Percentiles rank a stretch among this genome's conserved stretches.
Evolutionary conservation across 2,113 vertebrate genomes (phyloP).

Genomic region (Equus quagga): DNA sequence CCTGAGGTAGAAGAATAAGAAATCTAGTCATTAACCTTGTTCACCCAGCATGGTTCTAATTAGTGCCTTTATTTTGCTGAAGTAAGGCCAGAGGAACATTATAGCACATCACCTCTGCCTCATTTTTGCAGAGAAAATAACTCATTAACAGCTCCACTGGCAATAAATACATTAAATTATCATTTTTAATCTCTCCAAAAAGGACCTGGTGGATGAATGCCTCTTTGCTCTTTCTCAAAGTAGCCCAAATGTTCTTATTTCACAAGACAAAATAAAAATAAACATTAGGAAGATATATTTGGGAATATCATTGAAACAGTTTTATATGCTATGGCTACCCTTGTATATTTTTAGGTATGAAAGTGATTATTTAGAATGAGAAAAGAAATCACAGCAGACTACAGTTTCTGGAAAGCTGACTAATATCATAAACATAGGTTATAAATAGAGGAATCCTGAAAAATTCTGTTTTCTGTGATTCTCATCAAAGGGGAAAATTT

Average conservation of each 20-base stretch:
- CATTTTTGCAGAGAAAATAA: slow-evolving; percentile 8
- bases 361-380: slow-evolving; percentile 41
- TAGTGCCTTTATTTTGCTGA: slow-evolving; percentile 53
- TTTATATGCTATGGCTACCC: not conserved
- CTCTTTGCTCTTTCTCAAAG: slow-evolving; percentile 31
- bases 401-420: not conserved
- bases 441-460: not conserved
- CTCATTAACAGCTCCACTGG: not conserved
- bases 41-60: not conserved
- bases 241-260: not conserved
- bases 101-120: not conserved
- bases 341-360: not conserved
- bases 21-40: slow-evolving; percentile 6
- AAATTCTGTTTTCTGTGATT: slow-evolving; percentile 41
- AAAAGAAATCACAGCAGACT: slow-evolving; percentile 46
- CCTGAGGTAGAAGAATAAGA: not conserved
- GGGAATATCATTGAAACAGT: not conserved
- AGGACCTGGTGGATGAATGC: not conserved
- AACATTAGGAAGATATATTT: not conserved
- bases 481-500: not conserved
- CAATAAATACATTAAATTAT: slow-evolving; percentile 40
- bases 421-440: not conserved
- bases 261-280: slow-evolving; percentile 22
- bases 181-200: slow-evolving; percentile 9
- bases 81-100: not conserved